Evolutionary conservation across 2,797 vertebrate species (phyloP), one percentile per base, ranked within the genome.

Genomic region (Acanthis flammea): DNA sequence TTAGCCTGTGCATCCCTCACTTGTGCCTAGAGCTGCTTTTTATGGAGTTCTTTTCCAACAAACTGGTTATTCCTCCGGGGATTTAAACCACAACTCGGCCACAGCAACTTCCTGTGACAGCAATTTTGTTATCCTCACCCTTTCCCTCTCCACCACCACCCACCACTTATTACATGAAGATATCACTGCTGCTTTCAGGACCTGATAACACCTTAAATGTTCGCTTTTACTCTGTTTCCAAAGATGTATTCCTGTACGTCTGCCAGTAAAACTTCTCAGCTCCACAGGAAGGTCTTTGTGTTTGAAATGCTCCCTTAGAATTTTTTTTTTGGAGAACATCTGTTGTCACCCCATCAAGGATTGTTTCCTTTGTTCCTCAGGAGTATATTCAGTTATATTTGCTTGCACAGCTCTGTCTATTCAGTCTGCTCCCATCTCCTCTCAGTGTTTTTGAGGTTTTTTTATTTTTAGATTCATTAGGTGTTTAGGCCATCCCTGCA

Each of bases 261-360:
- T 96, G 91, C 95, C 95, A 96, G 95, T 63, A 82, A 90, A 94
- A 92, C 88, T 82, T 81, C 86, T 90, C 88, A 75, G 85, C 92
- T 94, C 94, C 86, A 87, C 94, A 97, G 94, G 92, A 97, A 96
- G 63, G 90, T 93, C 95, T 96, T 96, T 95, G 91, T 96, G 65
- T 94, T 97, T 95, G 62, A 97, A 96, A 96, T 62, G 83, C 68
- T 96, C 88, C 3, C 6, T 88, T 81, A 83, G 75, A 93, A 71
- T 73, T 89, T 89, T 65, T 35, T 93, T 94, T 94, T 94, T 89
- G 7, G 90, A 95, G 68, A 96, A 96, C 95, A 96, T 96, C 95
- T 97, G 95, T 95, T 97, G 91, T 96, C 94, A 95, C 88, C 92
- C 95, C 88, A 95, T 96, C 92, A 95, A 92, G 78, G 94, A 90